A percentile compares a stretch with the other conserved stretches of the same genome.
Evolutionary conservation across 2,113 vertebrate species (phyloP).

Genomic region (Reinhardtius hippoglossoides): DNA sequence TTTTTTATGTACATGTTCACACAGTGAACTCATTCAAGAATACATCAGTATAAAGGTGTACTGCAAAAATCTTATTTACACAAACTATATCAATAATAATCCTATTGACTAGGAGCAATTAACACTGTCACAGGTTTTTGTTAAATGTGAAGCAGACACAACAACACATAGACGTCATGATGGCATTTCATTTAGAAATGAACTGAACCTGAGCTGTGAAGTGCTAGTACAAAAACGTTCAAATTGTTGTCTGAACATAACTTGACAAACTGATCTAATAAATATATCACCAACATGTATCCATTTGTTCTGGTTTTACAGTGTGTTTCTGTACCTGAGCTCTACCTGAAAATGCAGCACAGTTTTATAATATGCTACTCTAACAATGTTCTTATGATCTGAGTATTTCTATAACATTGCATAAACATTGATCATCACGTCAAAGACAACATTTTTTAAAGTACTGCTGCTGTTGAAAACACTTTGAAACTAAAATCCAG

Average conservation of each 20-base stretch:
- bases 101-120: neutral
- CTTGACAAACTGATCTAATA: too few relatives aligned
- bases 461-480: neutral
- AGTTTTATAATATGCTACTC: neutral
- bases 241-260: neutral
- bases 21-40: neutral
- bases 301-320: neutral
- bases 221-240: neutral
- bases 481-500: neutral
- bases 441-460: neutral
- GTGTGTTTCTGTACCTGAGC: neutral
- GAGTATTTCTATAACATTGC: too few relatives aligned
- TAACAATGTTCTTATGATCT: neutral
- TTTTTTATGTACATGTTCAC: neutral
- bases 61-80: conserved; percentile 9
- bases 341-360: neutral
- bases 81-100: neutral
- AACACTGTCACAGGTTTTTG: neutral
- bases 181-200: neutral
- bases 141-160: neutral
- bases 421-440: too few relatives aligned
- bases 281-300: neutral
- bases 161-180: neutral
- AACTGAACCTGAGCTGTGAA: neutral
- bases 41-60: neutral